phyloP scores from a whole-genome alignment of 2,113 vertebrate species.

The Platichthys flesus region DNA sequence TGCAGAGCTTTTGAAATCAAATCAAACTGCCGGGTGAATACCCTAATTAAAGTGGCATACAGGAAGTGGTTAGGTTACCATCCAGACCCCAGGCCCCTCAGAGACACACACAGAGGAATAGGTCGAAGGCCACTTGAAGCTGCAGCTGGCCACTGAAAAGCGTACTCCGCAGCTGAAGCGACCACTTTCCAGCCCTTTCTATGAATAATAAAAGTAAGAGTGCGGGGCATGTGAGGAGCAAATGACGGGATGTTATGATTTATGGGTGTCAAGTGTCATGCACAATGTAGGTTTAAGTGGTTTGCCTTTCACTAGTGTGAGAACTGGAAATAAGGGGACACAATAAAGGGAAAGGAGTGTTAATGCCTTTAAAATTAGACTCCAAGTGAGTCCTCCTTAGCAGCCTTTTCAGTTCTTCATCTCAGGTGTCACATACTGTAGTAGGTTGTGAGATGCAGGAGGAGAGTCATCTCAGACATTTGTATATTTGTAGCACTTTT shows the following conservation, averaged over 20 bases:
- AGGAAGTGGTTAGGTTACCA: conserved; percentile 57
- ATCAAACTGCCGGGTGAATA: conserved; percentile 32
- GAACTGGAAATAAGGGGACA: conserved; percentile 45
- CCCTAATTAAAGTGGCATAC: conserved; percentile 43
- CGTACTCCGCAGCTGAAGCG: conserved; percentile 48
- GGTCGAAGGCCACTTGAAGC: conserved; percentile 69
- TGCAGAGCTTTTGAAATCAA: conserved; percentile 24
- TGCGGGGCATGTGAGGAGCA: conserved; percentile 12
- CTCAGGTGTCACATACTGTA: conserved; percentile 60
- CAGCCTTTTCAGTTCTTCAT: conserved; percentile 23
- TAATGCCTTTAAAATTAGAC: conserved; percentile 35
- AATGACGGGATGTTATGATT: conserved; percentile 48
- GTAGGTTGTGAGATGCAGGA: conserved; percentile 14
- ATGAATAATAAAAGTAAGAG: conserved; percentile 35
- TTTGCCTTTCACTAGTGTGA: conserved; percentile 48
- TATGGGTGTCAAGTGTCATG: conserved; percentile 54
- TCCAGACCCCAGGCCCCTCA: conserved; percentile 53
- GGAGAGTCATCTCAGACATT: not conserved
- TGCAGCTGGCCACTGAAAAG: conserved; percentile 70
- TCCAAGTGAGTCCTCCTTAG: conserved; percentile 8
- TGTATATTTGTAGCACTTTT: conserved; percentile 39
- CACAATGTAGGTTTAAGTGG: conserved; percentile 30
- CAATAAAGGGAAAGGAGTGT: conserved; percentile 19
- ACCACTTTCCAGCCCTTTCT: conserved; percentile 22
- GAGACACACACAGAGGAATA: conserved; percentile 34